These are phyloP conservation scores for Ageneiosus marmoratus DNA, from an alignment of 2,113 vertebrate genomes.

Conservation along the genomic window DNA sequence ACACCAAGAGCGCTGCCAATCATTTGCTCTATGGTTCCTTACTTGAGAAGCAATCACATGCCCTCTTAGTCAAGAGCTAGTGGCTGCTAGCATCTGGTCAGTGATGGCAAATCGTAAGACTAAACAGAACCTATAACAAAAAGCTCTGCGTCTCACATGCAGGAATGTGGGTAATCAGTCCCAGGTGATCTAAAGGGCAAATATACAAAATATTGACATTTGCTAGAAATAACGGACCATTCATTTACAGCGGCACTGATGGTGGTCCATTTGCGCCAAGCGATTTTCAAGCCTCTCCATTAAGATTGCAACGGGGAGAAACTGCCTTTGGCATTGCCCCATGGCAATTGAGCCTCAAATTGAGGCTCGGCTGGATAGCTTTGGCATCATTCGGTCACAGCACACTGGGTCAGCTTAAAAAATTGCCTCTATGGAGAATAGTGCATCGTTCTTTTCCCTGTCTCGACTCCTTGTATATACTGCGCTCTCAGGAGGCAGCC, in stretches of 20 bases:
- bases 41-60: conserved; percentile 10
- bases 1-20: conserved; percentile 45
- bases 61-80: conserved; percentile 9
- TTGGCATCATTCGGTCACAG: conserved; percentile 38
- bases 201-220: conserved; percentile 47
- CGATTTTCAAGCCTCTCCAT: conserved; percentile 41
- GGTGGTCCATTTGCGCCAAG: conserved; percentile 30
- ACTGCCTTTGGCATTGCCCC: conserved; percentile 31
- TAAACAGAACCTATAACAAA: background rate
- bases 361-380: conserved; percentile 38
- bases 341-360: conserved; percentile 44
- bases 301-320: conserved; percentile 18
- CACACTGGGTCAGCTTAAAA: conserved; percentile 31
- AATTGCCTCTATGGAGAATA: conserved; percentile 7
- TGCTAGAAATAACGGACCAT: conserved; percentile 42
- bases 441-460: conserved; percentile 40
- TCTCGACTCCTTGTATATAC: conserved; percentile 46
- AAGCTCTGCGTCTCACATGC: background rate
- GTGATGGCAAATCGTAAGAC: background rate
- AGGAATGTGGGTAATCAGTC: conserved; percentile 15
- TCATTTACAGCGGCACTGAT: conserved; percentile 35
- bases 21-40: conserved; percentile 13
- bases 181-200: conserved; percentile 37
- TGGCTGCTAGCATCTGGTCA: conserved; percentile 13
- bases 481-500: conserved; percentile 18